These are phyloP conservation scores for Holotrichia oblita DNA, from an alignment of 1,140 invertebrate genomes.

Conservation along the genomic window DNA sequence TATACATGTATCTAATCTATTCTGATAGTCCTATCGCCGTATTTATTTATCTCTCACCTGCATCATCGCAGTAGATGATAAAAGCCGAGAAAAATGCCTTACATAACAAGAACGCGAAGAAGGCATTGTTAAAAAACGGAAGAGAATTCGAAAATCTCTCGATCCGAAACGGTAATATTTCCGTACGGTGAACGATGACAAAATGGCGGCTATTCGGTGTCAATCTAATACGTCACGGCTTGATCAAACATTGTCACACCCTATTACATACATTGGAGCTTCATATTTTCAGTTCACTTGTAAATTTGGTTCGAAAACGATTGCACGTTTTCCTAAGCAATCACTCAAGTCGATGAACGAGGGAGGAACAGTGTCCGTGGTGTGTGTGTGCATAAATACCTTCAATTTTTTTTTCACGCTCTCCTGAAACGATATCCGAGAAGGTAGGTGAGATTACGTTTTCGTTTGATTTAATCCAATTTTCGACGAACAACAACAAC, in stretches of 20 bases:
- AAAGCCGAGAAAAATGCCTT: not conserved
- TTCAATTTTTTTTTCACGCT: not conserved
- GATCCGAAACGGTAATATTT: not conserved
- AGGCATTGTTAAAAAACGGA: not conserved
- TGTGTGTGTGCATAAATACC: not conserved
- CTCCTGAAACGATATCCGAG: no score
- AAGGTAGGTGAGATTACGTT: no score
- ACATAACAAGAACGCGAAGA: not conserved
- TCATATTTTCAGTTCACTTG: not conserved
- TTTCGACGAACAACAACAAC: not conserved
- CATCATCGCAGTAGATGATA: not conserved
- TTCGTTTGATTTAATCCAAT: constrained; percentile 1
- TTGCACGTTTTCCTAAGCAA: not conserved
- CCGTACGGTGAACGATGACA: not conserved
- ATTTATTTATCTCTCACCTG: constrained; percentile 34
- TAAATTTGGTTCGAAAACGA: constrained; percentile 3
- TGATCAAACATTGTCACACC: constrained; percentile 31
- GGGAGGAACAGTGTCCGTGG: not conserved
- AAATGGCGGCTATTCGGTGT: not conserved
- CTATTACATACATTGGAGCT: not conserved
- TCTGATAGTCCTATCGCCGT: constrained; percentile 22
- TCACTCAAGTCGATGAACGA: not conserved
- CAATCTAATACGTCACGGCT: not conserved
- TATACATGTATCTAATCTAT: constrained; percentile 28
- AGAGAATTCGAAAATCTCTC: not conserved